Conservation (phyloP, 2,888 invertebrate species). For the Ctenicera cuprea region DNA sequence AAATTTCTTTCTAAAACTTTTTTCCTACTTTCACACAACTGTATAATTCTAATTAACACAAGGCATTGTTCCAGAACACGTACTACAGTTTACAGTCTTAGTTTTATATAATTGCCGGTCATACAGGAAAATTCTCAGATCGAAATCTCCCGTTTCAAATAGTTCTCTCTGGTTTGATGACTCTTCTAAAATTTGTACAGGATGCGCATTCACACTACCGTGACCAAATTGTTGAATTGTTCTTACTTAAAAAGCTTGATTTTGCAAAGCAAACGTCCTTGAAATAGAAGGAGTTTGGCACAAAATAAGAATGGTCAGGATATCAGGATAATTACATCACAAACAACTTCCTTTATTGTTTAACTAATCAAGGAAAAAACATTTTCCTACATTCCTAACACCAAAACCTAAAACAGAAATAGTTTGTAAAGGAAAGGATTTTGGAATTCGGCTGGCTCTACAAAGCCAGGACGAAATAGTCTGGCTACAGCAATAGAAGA, state of each 20-base stretch:
- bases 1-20: conserved; percentile 4
- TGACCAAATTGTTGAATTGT: conserved; percentile 3
- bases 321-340: too few relatives aligned
- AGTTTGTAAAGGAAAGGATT: background rate
- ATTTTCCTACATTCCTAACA: too few relatives aligned
- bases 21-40: conserved; percentile 53
- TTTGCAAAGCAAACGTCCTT: too few relatives aligned
- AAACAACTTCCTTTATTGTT: background rate
- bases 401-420: background rate
- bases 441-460: conserved; percentile 14
- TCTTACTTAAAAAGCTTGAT: too few relatives aligned
- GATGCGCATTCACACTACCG: conserved; percentile 2
- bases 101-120: conserved; percentile 39
- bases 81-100: conserved; percentile 37
- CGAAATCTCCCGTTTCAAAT: conserved; percentile 1
- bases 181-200: conserved; percentile 2
- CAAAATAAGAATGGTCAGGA: too few relatives aligned
- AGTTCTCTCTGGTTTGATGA: background rate
- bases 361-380: background rate
- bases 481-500: conserved; percentile 30
- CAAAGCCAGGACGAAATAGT: conserved; percentile 28
- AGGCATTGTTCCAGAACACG: conserved; percentile 56
- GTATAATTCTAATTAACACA: conserved; percentile 52
- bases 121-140: conserved; percentile 20
- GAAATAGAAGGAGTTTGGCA: too few relatives aligned